A percentile compares a stretch with the other conserved stretches of the same genome.
Evolutionary conservation across 2,888 invertebrate genomes (phyloP).

Genomic region (Adineta ricciae): DNA sequence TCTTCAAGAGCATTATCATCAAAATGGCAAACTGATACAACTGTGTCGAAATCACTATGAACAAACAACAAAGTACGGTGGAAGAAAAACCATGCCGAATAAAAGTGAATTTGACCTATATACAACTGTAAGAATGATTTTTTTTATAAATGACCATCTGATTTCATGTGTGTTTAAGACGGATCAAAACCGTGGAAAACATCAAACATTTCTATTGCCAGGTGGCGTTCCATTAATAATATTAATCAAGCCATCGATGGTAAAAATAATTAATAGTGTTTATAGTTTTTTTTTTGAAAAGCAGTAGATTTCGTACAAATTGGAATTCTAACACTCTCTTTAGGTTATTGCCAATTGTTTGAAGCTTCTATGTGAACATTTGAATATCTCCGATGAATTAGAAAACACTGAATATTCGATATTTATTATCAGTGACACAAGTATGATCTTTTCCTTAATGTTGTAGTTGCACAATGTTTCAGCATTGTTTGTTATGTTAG

Average conservation of each 20-base stretch:
- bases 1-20: conserved; percentile 82
- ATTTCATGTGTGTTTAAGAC: conserved; percentile 50
- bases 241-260: conserved; percentile 84
- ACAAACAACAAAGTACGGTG: conserved; percentile 89
- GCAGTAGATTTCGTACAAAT: too few species aligned
- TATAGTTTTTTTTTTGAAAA: too few species aligned
- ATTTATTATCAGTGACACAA: conserved; percentile 80
- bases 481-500: conserved; percentile 24
- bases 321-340: too few species aligned
- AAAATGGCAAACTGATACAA: conserved; percentile 62
- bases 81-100: conserved; percentile 88
- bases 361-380: conserved; percentile 59
- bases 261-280: conserved; percentile 45
- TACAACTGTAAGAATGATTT: conserved; percentile 49
- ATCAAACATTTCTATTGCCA: conserved; percentile 79
- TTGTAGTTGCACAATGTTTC: too few species aligned
- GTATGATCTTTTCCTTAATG: conserved; percentile 53
- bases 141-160: background rate
- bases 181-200: conserved; percentile 61
- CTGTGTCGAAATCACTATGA: conserved; percentile 81
- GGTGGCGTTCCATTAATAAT: conserved; percentile 69
- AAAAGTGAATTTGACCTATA: conserved; percentile 76
- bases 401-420: conserved; percentile 94
- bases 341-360: conserved; percentile 58
- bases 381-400: conserved; percentile 57